Base-by-base conservation (phyloP, 2,888 invertebrate species). In the Acrobasis repandana region DNA sequence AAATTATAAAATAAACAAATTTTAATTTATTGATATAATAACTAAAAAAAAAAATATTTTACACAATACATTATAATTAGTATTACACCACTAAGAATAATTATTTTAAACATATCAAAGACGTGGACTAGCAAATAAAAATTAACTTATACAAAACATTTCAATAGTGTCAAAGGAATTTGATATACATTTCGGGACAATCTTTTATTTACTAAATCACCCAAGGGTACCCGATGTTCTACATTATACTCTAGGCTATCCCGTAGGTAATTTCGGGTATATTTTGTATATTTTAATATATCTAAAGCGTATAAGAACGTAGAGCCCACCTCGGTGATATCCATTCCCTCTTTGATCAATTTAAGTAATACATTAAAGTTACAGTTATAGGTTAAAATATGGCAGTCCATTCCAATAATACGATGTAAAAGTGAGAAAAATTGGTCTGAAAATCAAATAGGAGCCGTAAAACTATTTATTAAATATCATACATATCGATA, bases 11-110 rank as follows among this genome's bases (percentile, higher is more conserved):
- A 90, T 92, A 91, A 92, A 91, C 91, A 92, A 92, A 90, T 90
- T 91, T 90, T 90, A 90, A 91, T 91, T 91, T 90, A 92, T 90
- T 91, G 90, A 90, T 90, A 86, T 88, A 90, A 88, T 87, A 88
- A 88, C 83, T 82, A 52, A 60, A 86, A 90, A 90, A 89, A 79
- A 89, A 89, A 88, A 89, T 89, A 87, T 90, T 89, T 90, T 90
- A 89, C 90, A 92, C 88, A 88, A 88, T 90, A 91, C 89, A 88
- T 90, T 90, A 89, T 87, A 88, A 90, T 92, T 92, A 92, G 90
- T 92, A 85, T 90, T 91, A 90, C 88, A 90, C 88, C 79, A 80
- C 91, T 92, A 92, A 88, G 87, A 87, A 90, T 90, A 88, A 88
- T 88, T 87, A 88, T 85, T 80, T 88, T 88, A 83, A 89, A 90